Evolutionary conservation across 1,140 invertebrate species (phyloP).

Genomic region (Sycophila sp.): DNA sequence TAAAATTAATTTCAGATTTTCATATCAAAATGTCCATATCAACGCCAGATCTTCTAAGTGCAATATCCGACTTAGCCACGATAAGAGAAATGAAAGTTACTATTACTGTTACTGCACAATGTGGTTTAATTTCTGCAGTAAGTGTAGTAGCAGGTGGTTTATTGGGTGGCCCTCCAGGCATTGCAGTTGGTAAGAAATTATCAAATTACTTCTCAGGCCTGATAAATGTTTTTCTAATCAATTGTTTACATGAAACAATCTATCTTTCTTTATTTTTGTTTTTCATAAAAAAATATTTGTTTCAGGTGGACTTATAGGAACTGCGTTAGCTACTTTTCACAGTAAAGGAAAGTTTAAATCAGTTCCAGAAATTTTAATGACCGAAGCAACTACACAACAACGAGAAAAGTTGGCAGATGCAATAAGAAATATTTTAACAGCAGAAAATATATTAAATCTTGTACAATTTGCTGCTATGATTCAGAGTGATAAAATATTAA

Average conservation of each 20-base stretch:
- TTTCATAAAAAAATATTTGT: too few relatives aligned
- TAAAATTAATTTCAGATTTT: too few relatives aligned
- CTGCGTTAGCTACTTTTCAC: not conserved
- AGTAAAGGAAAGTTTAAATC: conserved; percentile 37
- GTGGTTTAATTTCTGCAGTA: conserved; percentile 14
- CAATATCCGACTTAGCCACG: conserved; percentile 17
- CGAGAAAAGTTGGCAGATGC: conserved; percentile 30
- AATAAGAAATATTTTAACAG: conserved; percentile 26
- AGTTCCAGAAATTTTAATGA: conserved; percentile 37
- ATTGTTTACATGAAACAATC: not conserved
- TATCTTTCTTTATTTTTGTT: not conserved
- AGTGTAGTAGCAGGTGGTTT: conserved; percentile 5
- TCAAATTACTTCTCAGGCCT: too few relatives aligned
- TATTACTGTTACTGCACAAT: conserved; percentile 10
- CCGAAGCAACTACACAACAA: conserved; percentile 29
- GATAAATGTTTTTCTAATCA: not conserved
- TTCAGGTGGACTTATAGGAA: conserved; percentile 31
- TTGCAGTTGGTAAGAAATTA: conserved; percentile 17
- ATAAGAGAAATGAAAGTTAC: conserved; percentile 34
- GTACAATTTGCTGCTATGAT: conserved; percentile 12
- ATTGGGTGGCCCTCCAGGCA: conserved; percentile 27
- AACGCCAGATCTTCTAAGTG: conserved; percentile 31
- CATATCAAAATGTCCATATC: conserved; percentile 14
- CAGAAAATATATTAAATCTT: conserved; percentile 35
- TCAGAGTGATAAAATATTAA: conserved; percentile 1